A percentile compares a stretch with the other conserved stretches of the same genome.
phyloP scores from a whole-genome alignment of 2,888 invertebrate species.

The Tiliacea aurago region DNA sequence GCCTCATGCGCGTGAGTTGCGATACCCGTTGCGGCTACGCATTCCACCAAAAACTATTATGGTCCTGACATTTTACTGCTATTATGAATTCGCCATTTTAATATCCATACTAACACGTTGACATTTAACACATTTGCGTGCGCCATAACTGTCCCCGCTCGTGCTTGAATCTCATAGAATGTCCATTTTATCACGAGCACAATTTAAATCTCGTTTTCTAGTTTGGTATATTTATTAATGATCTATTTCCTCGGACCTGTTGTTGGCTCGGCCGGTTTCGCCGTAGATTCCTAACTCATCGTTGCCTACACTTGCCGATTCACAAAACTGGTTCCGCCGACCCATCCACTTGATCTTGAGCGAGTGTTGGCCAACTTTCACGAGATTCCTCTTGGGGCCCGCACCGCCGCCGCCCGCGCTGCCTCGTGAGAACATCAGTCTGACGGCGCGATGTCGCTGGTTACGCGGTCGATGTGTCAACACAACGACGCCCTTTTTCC shows the following conservation, averaged over 20 bases:
- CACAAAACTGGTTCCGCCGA: conserved; percentile 82
- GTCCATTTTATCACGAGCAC: conserved; percentile 57
- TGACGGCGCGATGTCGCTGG: conserved; percentile 67
- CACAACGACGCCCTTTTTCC: conserved; percentile 55
- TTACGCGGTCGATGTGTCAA: conserved; percentile 59
- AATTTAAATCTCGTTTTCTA: conserved; percentile 59
- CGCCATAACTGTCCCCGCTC: conserved; percentile 40
- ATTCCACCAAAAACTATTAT: conserved; percentile 52
- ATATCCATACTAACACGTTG: conserved; percentile 43
- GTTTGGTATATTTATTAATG: conserved; percentile 67
- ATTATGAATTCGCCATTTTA: conserved; percentile 49
- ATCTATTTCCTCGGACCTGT: conserved; percentile 68
- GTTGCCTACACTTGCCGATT: conserved; percentile 84
- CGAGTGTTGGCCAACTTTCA: conserved; percentile 88
- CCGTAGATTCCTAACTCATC: conserved; percentile 71
- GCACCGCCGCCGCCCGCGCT: conserved; percentile 44
- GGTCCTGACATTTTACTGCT: conserved; percentile 52
- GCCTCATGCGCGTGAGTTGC: conserved; percentile 33
- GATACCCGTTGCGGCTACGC: conserved; percentile 44
- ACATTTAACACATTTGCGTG: conserved; percentile 52
- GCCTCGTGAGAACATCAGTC: conserved; percentile 76
- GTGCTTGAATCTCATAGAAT: conserved; percentile 35
- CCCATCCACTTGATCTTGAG: conserved; percentile 85
- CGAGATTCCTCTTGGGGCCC: conserved; percentile 85
- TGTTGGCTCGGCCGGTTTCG: conserved; percentile 64